Conservation (phyloP, 2,797 vertebrate genomes). For the Florisuga fusca region DNA sequence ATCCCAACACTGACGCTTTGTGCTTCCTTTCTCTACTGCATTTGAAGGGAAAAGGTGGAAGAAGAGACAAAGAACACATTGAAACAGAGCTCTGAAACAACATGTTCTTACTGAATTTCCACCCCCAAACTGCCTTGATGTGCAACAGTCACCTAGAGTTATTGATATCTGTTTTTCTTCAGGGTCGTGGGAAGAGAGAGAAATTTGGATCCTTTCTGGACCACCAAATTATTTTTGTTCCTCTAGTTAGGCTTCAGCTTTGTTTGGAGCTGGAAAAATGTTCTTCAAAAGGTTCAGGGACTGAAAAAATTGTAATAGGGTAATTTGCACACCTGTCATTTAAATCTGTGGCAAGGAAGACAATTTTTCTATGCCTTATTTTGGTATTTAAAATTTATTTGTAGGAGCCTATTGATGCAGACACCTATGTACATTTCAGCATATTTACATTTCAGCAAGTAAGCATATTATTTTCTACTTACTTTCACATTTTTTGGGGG, state of each 20-base stretch:
- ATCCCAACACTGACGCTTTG: not conserved
- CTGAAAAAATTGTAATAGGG: not conserved
- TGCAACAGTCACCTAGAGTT: not conserved
- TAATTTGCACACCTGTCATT: not conserved
- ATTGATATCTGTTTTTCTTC: not conserved
- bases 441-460: not conserved
- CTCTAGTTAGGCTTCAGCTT: not conserved
- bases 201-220: not conserved
- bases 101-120: not conserved
- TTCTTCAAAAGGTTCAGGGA: not conserved
- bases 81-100: not conserved
- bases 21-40: conserved; percentile 32
- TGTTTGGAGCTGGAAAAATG: not conserved
- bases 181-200: not conserved
- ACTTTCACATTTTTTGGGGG: not conserved
- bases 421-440: accelerated
- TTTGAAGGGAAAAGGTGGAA: not conserved
- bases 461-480: not conserved
- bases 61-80: not conserved
- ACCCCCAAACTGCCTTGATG: not conserved
- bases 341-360: not conserved
- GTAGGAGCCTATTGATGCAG: not conserved
- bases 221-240: not conserved
- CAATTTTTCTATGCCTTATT: not conserved
- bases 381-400: not conserved